Base-by-base conservation (phyloP, 2,797 vertebrate genomes). In the Eutrigla gurnardus region DNA sequence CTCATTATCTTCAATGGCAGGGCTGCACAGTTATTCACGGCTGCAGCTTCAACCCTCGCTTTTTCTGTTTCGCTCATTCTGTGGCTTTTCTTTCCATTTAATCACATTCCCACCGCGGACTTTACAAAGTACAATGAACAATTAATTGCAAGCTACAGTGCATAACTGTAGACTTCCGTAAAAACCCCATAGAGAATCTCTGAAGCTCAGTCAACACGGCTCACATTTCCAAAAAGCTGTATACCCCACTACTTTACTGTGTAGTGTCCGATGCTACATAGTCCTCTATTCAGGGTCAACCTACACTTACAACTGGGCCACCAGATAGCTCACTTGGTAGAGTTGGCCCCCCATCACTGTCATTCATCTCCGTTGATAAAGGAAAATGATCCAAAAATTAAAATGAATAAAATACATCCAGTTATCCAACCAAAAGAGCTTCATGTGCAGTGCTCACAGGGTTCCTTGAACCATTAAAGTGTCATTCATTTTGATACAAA, bases 1-100 rank as follows among this genome's bases (percentile, higher is more conserved):
- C 82, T 90, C 82, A 84, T 90, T 88, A 91, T 81, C 74, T 65
- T 74, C 47, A 40, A 35, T 74, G 47, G 74, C 80, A 79, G 67
- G 25, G 46, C 64, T 72, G 66, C 66, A 68, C 50, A 73, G 68
- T 80, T 86, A 78, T 81, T 87, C 65, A 57, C 7, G 45, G 52
- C 67, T 70, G 47, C 17, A 62, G 50, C 73, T 75, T 83, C 54
- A 59, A 71, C 61, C 33, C 63, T 46, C 61, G 64, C 49, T 66
- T 78, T 81, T 15, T 32, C 32, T 68, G 25, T 83, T 65, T 15
- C 66, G 40, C 47, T 70, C 35, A 25, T 62, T 77, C n/a, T 69
- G 25, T 58, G 7, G 46, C 60, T 80, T 57, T 58, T 66, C 43
- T 76, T 77, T 80, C 43, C 25, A 62, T 90, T 90, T 88, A 91